A percentile compares a stretch with the other conserved stretches of the same genome.
phyloP scores from a whole-genome alignment of 2,888 invertebrate genomes.

The Hoplodrina blanda region DNA sequence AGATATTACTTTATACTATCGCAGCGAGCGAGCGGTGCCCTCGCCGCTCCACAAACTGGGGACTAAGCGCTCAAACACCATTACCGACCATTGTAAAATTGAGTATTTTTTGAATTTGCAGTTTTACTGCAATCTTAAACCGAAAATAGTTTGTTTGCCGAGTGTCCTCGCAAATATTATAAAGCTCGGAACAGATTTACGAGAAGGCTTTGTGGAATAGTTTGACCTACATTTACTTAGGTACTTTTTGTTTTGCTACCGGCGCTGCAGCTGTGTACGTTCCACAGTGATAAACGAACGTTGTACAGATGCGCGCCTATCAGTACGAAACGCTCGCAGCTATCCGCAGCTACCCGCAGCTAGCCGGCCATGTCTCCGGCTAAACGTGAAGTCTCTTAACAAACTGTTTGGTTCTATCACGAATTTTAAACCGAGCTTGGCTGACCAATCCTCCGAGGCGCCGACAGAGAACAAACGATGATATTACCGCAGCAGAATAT shows the following conservation, averaged over 20 bases:
- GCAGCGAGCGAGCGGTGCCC: conserved; percentile 12
- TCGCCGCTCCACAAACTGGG: conserved; percentile 5
- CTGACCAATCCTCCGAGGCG: conserved; percentile 40
- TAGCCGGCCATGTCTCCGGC: conserved; percentile 4
- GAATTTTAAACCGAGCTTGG: conserved; percentile 53
- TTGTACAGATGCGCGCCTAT: neutral
- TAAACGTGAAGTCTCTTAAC: conserved; percentile 37
- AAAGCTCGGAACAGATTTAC: conserved; percentile 10
- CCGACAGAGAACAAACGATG: neutral
- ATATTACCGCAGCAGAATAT: too few species aligned
- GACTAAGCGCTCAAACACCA: conserved; percentile 21
- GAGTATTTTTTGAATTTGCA: conserved; percentile 32
- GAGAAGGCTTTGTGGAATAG: conserved; percentile 21
- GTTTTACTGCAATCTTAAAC: conserved; percentile 29
- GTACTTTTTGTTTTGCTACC: neutral
- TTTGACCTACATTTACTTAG: conserved; percentile 14
- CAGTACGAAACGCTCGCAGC: neutral
- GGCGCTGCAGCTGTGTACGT: neutral
- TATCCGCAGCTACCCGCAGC: neutral
- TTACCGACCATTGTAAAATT: conserved; percentile 24
- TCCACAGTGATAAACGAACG: neutral
- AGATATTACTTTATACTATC: conserved; percentile 26
- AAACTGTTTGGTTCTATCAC: conserved; percentile 42
- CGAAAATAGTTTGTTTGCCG: conserved; percentile 10
- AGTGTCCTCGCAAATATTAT: conserved; percentile 7